These are phyloP conservation scores for Atrina japonica DNA, from an alignment of 2,888 invertebrate genomes.

Conservation along the genomic window DNA sequence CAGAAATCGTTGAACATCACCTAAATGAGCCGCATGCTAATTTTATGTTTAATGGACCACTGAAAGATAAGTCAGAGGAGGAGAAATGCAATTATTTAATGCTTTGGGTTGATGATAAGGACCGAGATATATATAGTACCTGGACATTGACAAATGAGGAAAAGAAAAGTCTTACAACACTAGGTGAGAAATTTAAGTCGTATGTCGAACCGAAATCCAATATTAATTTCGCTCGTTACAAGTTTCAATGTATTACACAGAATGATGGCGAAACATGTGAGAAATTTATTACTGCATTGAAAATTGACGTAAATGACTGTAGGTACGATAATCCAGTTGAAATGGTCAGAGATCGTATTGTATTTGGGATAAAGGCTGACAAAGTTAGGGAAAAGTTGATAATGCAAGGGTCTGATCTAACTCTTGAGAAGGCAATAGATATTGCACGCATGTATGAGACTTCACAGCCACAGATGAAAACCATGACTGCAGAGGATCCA, in stretches of 20 bases:
- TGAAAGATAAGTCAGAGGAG: too few relatives aligned
- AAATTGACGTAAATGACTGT: conserved; percentile 39
- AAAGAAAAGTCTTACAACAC: background rate
- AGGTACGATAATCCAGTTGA: conserved; percentile 36
- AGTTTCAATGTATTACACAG: too few relatives aligned
- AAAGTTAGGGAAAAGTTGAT: conserved; percentile 47
- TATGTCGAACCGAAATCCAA: conserved; percentile 19
- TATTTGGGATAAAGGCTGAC: conserved; percentile 35
- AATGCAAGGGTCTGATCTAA: conserved; percentile 39
- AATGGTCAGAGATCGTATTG: conserved; percentile 48
- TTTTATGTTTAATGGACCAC: too few relatives aligned
- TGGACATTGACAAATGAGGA: conserved; percentile 20
- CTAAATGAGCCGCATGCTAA: too few relatives aligned
- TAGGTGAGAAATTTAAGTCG: conserved; percentile 11
- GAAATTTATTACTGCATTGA: conserved; percentile 45
- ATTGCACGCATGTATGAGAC: conserved; percentile 45
- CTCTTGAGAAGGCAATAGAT: too few relatives aligned
- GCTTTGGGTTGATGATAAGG: conserved; percentile 31
- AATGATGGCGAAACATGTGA: too few relatives aligned
- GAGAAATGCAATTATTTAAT: conserved; percentile 35
- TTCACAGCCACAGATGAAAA: conserved; percentile 35
- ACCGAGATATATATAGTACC: conserved; percentile 24
- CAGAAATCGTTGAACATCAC: too few relatives aligned
- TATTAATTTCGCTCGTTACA: conserved; percentile 12
- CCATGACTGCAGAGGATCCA: conserved; percentile 39